Conservation (phyloP, 1,140 invertebrate species). For the Gonatopus flavifemur region DNA sequence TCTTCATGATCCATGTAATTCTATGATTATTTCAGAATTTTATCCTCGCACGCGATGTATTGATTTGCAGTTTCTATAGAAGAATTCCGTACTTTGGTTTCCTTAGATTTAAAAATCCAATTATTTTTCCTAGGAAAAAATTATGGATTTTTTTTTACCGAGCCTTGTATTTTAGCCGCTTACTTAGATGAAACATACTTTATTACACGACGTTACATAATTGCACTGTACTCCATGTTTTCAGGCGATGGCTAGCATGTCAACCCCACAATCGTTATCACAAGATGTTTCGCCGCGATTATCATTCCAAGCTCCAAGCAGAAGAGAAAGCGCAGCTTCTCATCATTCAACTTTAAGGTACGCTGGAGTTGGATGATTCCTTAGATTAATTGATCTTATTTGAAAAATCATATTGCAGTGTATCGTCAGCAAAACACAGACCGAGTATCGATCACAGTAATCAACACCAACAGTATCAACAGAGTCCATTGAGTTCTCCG, state of each 20-base stretch:
- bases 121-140: too few relatives aligned
- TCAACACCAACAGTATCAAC: slow-evolving; percentile 10
- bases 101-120: too few relatives aligned
- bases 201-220: slow-evolving; percentile 12
- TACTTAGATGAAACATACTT: too few relatives aligned
- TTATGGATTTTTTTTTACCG: too few relatives aligned
- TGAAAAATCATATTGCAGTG: slow-evolving; percentile 21
- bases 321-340: slow-evolving; percentile 66
- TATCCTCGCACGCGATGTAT: too few relatives aligned
- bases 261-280: slow-evolving; percentile 45
- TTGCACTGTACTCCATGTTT: slow-evolving; percentile 10
- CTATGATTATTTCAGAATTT: too few relatives aligned
- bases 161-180: too few relatives aligned
- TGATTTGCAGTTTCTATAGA: too few relatives aligned
- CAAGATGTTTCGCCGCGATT: slow-evolving; percentile 36
- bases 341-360: slow-evolving; percentile 57
- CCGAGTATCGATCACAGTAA: slow-evolving; percentile 36
- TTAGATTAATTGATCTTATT: neutral
- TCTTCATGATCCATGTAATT: too few relatives aligned
- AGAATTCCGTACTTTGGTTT: too few relatives aligned
- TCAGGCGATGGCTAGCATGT: slow-evolving; percentile 70
- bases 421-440: slow-evolving; percentile 44
- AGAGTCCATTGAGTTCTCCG: slow-evolving; percentile 39
- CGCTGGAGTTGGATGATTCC: neutral
- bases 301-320: slow-evolving; percentile 47